Evolutionary conservation across 2,888 invertebrate species (phyloP), one percentile per base, ranked within the genome.

Genomic region (Nephrocerus scutellatus): DNA sequence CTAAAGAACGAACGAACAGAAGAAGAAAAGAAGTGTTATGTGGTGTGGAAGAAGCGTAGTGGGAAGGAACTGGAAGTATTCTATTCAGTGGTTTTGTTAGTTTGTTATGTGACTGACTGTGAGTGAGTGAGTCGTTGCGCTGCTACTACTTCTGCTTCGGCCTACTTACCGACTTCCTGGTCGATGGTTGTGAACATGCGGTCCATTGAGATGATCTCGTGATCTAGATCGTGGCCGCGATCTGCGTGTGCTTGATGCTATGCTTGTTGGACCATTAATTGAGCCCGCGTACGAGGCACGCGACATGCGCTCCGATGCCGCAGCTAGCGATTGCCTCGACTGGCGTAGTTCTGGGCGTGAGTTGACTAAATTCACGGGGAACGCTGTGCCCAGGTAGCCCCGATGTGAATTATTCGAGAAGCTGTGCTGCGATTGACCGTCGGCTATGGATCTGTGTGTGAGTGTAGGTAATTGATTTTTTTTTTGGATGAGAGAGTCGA

Each of bases 351-450:
- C 89, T 80, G 80, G 80, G 58, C 82, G 71, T 14, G 82, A 77
- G 59, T 81, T 82, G 55, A 84, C 77, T 56, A 88, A 76, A 69
- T 87, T 86, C 51, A 78, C 79, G 39, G 83, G 81, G 52, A 79
- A 74, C 43, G 79, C 79, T 49, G 75, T 74, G 43, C 73, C 72
- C 53, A 81, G 72, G 60, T 85, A 87, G 47, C 69, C 69, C 56
- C 87, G 77, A 55, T 80, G 82, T 29, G 87, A 86, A 57, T 80
- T 76, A 59, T 86, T 87, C 42, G 86, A 83, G 67, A 87, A 88
- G 62, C 88, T 87, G 64, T 89, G 84, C 63, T 89, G 88, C 39
- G 88, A 88, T 68, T 89, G 89, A 44, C 88, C 88, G 63, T 90
- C 89, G 44, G 87, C 88, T 52, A 87, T 77, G 45, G 87, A 86